Percentiles rank a stretch among this genome's conserved stretches.
phyloP scores from a whole-genome alignment of 1,140 invertebrate genomes.

The Neodiprion lecontei region DNA sequence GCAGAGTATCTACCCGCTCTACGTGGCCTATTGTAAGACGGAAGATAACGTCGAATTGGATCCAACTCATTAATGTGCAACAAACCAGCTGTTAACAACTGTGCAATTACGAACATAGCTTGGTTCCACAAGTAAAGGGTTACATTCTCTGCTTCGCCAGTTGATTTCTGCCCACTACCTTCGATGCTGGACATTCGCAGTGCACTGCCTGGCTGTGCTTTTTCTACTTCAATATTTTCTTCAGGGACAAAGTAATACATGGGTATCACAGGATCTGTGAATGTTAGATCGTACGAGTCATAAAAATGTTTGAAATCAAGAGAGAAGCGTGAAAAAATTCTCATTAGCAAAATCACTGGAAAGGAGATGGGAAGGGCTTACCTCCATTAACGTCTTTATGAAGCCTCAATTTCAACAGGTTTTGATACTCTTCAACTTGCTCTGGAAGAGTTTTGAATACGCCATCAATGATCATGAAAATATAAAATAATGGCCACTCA shows the following conservation, averaged over 20 bases:
- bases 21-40: conserved; percentile 92
- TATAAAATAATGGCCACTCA: conserved; percentile 97
- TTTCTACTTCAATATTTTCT: conserved; percentile 80
- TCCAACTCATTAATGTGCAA: conserved; percentile 96
- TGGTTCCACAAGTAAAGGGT: conserved; percentile 89
- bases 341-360: conserved; percentile 13
- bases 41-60: conserved; percentile 92
- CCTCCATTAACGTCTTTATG: conserved; percentile 81
- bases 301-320: too few species aligned
- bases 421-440: conserved; percentile 91
- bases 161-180: conserved; percentile 41
- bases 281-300: background rate
- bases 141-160: conserved; percentile 60
- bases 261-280: conserved; percentile 79
- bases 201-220: conserved; percentile 74
- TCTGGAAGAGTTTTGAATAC: conserved; percentile 88
- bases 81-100: conserved; percentile 86
- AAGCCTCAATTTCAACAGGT: conserved; percentile 79
- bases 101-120: conserved; percentile 92
- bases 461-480: conserved; percentile 96
- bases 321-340: background rate
- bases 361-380: conserved; percentile 44
- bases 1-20: conserved; percentile 93
- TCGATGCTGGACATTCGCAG: conserved; percentile 68
- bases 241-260: conserved; percentile 92